phyloP scores from a whole-genome alignment of 2,888 invertebrate genomes.

The Liposcelis brunnea region DNA sequence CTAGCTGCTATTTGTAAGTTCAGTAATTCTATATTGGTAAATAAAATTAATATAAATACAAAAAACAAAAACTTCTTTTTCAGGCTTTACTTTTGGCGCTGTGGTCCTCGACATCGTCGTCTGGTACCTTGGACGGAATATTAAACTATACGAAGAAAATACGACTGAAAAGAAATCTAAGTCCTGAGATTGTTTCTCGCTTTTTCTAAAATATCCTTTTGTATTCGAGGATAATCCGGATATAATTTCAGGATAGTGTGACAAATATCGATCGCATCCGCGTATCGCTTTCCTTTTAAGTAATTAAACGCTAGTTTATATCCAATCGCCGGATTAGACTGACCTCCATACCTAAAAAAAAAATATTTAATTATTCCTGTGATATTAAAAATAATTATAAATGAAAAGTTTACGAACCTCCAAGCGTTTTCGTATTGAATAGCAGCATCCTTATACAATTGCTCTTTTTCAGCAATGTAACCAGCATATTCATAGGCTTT shows the following conservation, averaged over 20 bases:
- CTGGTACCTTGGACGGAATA: neutral
- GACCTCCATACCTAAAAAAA: conserved; percentile 21
- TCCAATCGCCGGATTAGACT: conserved; percentile 75
- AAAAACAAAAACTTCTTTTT: conserved; percentile 1
- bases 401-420: neutral
- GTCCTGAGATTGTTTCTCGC: conserved; percentile 57
- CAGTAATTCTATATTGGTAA: neutral
- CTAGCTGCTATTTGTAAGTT: conserved; percentile 34
- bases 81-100: neutral
- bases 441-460: conserved; percentile 44
- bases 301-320: conserved; percentile 85
- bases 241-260: conserved; percentile 62
- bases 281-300: conserved; percentile 72
- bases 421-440: conserved; percentile 8
- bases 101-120: conserved; percentile 2
- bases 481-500: conserved; percentile 82
- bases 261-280: conserved; percentile 83
- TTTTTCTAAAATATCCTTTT: conserved; percentile 87
- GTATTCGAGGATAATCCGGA: conserved; percentile 80
- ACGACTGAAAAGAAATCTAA: conserved; percentile 22
- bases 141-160: conserved; percentile 5
- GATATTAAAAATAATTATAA: neutral
- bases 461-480: conserved; percentile 78
- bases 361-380: neutral
- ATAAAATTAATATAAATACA: too few species aligned